Conservation (phyloP, 2,113 vertebrate genomes). For the Turnix velox region DNA sequence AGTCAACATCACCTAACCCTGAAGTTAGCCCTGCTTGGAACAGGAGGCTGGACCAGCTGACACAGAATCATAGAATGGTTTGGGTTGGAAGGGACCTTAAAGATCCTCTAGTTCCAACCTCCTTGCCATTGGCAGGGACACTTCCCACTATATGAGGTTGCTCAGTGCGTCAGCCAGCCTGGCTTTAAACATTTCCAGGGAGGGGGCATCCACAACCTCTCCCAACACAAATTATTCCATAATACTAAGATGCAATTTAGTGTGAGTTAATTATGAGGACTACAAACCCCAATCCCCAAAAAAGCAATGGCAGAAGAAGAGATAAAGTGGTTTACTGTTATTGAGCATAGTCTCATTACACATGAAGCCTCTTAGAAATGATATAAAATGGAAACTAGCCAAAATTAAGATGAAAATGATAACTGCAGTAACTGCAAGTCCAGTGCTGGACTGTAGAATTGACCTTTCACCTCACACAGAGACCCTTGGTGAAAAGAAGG, state of each 20-base stretch:
- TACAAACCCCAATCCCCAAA: not conserved
- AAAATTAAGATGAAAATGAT: not conserved
- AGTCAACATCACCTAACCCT: rapidly evolving
- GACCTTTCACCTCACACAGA: not conserved
- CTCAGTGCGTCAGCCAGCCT: too few species aligned
- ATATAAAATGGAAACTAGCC: not conserved
- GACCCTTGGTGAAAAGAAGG: not conserved
- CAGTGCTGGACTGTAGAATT: not conserved
- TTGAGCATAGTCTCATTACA: not conserved
- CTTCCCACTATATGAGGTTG: too few species aligned
- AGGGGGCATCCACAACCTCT: too few species aligned
- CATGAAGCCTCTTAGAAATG: not conserved
- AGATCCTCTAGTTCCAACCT: too few species aligned
- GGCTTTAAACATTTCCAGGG: too few species aligned
- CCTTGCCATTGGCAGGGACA: too few species aligned
- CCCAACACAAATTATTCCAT: not conserved
- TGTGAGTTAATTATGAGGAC: not conserved
- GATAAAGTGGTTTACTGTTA: not conserved
- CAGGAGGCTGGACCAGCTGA: not conserved
- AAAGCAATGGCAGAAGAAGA: not conserved
- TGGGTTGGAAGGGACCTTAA: too few species aligned
- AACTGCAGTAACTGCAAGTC: not conserved
- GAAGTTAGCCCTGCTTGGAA: not conserved
- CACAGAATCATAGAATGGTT: too few species aligned
- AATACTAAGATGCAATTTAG: not conserved